A percentile compares a stretch with the other conserved stretches of the same genome.
phyloP scores from a whole-genome alignment of 30 jellyfish, hydroid and myxozoan species.

The Calvadosia cruxmelitensis region DNA sequence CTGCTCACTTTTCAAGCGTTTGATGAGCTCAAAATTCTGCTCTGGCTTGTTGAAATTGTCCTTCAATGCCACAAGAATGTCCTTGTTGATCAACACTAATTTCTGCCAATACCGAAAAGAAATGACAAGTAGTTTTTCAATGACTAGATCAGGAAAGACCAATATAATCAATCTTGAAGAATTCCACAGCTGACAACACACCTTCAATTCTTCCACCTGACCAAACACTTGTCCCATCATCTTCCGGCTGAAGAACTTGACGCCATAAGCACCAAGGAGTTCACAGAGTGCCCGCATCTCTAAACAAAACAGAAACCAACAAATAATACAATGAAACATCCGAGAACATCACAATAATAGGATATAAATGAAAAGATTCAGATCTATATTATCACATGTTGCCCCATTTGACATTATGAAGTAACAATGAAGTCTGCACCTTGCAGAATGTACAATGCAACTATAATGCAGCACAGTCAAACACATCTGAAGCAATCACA shows the following conservation, averaged over 20 bases:
- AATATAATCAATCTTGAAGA: not conserved
- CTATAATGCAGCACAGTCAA: too few relatives aligned
- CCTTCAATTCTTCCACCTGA: conserved; percentile 81
- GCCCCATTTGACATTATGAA: too few relatives aligned
- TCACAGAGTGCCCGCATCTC: conserved; percentile 92
- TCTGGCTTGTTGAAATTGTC: conserved; percentile 39
- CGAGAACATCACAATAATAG: not conserved
- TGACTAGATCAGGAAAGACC: not conserved
- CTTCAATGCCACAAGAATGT: conserved; percentile 35
- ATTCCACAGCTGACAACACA: not conserved
- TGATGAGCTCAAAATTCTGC: conserved; percentile 24
- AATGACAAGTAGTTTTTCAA: not conserved
- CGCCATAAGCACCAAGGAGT: conserved; percentile 95
- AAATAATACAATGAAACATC: not conserved
- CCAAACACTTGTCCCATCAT: conserved; percentile 56
- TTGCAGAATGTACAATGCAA: too few relatives aligned
- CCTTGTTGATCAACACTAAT: conserved; percentile 62
- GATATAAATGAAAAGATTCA: not conserved
- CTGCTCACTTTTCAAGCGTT: conserved; percentile 50
- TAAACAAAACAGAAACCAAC: conserved; percentile 2
- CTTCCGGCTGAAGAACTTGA: conserved; percentile 70
- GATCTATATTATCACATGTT: too few relatives aligned
- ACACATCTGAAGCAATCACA: too few relatives aligned
- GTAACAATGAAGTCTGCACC: too few relatives aligned
- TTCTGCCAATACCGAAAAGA: conserved; percentile 23